Conservation (phyloP, 2,113 vertebrate species). For the Corvus hawaiiensis region DNA sequence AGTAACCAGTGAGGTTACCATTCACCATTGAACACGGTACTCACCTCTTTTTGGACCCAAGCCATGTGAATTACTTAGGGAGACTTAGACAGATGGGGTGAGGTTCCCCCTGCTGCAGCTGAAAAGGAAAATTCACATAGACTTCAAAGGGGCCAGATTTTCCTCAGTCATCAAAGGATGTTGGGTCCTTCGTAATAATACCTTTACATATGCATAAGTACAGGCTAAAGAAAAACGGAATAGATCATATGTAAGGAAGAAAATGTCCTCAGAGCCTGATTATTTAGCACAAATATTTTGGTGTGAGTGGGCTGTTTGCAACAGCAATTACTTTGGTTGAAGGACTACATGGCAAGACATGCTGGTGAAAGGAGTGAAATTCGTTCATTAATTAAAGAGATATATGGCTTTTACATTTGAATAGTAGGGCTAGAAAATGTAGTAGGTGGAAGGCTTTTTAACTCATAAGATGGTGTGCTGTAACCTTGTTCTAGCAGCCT, state of each 20-base stretch:
- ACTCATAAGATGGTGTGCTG: not conserved
- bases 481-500: not conserved
- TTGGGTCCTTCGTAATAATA: not conserved
- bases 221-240: not conserved
- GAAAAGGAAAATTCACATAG: not conserved
- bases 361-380: not conserved
- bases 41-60: not conserved
- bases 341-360: not conserved
- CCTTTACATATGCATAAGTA: slow-evolving; percentile 23
- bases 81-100: not conserved
- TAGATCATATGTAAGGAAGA: not conserved
- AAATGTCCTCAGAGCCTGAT: not conserved
- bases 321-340: not conserved
- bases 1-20: not conserved
- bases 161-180: slow-evolving; percentile 11
- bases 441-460: not conserved
- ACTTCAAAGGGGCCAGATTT: slow-evolving; percentile 37
- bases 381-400: not conserved
- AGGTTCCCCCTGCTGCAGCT: not conserved
- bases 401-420: not conserved
- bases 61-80: not conserved
- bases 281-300: not conserved
- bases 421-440: not conserved
- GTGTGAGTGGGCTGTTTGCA: not conserved
- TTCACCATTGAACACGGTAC: not conserved